phyloP scores from a whole-genome alignment of 2,113 vertebrate species.

The Alethe diademata region DNA sequence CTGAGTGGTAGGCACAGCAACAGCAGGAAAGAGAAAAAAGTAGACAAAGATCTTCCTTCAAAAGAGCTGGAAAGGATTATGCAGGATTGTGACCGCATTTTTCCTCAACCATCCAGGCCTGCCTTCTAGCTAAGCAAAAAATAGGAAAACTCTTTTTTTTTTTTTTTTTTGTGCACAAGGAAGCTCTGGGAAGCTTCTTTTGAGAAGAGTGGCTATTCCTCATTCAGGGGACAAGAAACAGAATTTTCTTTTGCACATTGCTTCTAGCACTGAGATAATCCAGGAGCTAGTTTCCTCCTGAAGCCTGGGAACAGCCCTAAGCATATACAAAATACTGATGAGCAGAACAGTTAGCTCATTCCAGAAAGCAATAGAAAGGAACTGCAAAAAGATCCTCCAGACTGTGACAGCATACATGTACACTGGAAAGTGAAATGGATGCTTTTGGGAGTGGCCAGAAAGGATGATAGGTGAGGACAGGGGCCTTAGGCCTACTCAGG shows the following conservation, averaged over 20 bases:
- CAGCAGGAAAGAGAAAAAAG: conserved; percentile 16
- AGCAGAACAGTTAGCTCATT: neutral
- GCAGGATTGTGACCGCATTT: conserved; percentile 41
- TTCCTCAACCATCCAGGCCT: neutral
- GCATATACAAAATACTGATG: neutral
- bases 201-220: neutral
- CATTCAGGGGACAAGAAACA: neutral
- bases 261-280: neutral
- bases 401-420: neutral
- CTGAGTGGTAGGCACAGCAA: conserved; percentile 14
- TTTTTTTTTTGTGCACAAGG: neutral
- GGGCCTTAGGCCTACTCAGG: neutral
- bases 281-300: neutral
- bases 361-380: neutral
- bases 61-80: conserved; percentile 43
- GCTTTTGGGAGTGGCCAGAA: neutral
- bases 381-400: neutral
- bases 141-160: neutral
- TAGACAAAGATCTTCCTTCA: conserved; percentile 44
- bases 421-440: neutral
- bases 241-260: neutral
- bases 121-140: conserved; percentile 9
- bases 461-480: neutral
- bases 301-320: neutral
- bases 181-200: neutral